These are phyloP conservation scores for Iphiclides podalirius DNA, from an alignment of 2,888 invertebrate species.

Conservation along the genomic window DNA sequence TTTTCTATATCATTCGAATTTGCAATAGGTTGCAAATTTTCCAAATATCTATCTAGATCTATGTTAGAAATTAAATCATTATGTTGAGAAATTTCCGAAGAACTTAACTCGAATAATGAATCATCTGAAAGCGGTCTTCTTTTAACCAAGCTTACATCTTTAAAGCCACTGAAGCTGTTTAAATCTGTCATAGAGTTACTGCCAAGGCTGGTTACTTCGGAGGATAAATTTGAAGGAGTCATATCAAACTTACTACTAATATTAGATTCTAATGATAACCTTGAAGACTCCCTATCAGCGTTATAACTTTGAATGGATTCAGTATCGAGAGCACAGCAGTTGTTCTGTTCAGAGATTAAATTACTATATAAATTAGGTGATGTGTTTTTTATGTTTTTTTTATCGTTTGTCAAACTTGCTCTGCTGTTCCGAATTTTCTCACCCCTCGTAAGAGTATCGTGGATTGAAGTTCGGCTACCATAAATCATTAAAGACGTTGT, in stretches of 20 bases:
- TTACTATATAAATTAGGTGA: conserved; percentile 48
- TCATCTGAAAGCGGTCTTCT: conserved; percentile 88
- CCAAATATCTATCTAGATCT: conserved; percentile 85
- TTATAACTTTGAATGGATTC: conserved; percentile 70
- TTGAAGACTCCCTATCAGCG: conserved; percentile 69
- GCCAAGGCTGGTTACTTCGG: conserved; percentile 65
- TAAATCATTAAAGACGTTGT: conserved; percentile 76
- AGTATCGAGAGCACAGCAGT: conserved; percentile 62
- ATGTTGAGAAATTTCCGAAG: conserved; percentile 76
- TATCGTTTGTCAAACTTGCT: conserved; percentile 63
- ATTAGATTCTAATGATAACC: conserved; percentile 71
- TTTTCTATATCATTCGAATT: conserved; percentile 36
- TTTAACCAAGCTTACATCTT: conserved; percentile 82
- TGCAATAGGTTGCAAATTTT: conserved; percentile 79
- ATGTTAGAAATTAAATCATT: conserved; percentile 72
- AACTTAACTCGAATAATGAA: conserved; percentile 84
- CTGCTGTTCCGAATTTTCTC: conserved; percentile 72
- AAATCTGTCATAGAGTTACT: conserved; percentile 78
- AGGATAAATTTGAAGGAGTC: conserved; percentile 61
- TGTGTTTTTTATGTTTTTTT: conserved; percentile 49
- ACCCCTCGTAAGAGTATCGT: conserved; percentile 73
- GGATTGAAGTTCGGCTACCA: conserved; percentile 72
- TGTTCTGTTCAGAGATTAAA: conserved; percentile 56
- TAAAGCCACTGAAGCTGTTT: conserved; percentile 62
- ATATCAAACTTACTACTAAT: conserved; percentile 74